These are phyloP conservation scores for Dromiciops gliroides DNA, from an alignment of 2,113 vertebrate genomes.

Conservation along the genomic window DNA sequence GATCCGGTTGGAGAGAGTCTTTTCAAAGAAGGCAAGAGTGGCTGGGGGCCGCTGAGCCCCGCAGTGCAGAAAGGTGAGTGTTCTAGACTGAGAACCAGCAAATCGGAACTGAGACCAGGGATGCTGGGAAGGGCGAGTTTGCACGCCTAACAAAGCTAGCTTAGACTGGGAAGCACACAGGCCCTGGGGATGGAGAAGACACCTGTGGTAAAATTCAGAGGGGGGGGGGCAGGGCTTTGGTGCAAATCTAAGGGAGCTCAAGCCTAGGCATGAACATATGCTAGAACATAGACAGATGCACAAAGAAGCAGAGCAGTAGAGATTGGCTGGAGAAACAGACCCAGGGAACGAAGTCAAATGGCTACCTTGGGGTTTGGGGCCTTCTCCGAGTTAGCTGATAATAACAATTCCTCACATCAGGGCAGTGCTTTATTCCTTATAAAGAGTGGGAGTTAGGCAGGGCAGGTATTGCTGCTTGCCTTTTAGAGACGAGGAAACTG, in stretches of 20 bases:
- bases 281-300: background rate
- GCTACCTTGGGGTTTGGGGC: background rate
- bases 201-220: background rate
- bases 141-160: background rate
- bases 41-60: constrained; percentile 93
- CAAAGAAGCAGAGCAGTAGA: background rate
- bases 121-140: background rate
- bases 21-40: constrained; percentile 95
- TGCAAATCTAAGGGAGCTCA: background rate
- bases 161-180: background rate
- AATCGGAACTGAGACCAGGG: background rate
- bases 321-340: background rate
- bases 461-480: background rate
- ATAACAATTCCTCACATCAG: background rate
- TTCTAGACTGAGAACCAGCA: accelerated
- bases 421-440: background rate
- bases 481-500: background rate
- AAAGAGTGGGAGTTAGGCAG: background rate
- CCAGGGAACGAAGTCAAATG: background rate
- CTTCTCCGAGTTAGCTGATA: background rate
- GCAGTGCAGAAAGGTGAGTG: constrained; percentile 97
- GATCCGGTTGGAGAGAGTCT: constrained; percentile 93
- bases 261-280: background rate
- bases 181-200: background rate
- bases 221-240: background rate